Percentiles rank a stretch among this genome's conserved stretches.
phyloP scores from a whole-genome alignment of 1,140 invertebrate genomes.

The Trichomalopsis sarcophagae region DNA sequence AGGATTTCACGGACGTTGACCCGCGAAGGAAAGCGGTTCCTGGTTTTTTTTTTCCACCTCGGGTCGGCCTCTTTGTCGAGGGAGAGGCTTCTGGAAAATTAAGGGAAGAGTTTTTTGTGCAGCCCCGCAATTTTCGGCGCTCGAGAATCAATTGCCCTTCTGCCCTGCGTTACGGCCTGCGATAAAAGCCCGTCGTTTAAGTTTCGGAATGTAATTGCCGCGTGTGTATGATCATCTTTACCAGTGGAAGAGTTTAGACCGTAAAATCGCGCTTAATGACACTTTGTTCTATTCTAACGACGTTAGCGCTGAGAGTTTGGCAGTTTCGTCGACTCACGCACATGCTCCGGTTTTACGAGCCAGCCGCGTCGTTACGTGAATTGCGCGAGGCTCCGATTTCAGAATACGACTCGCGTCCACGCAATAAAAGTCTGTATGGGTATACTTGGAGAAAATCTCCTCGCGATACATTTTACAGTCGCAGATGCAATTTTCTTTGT shows the following conservation, averaged over 20 bases:
- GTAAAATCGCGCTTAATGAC: not conserved
- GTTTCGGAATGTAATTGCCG: not conserved
- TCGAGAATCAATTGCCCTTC: not conserved
- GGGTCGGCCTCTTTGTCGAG: not conserved
- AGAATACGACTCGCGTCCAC: not conserved
- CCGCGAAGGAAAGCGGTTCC: constrained; percentile 6
- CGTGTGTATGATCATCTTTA: not conserved
- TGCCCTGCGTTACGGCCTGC: not conserved
- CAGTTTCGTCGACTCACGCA: not conserved
- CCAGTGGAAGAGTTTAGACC: not conserved
- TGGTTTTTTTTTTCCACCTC: not conserved
- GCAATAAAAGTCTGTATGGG: not conserved
- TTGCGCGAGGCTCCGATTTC: not conserved
- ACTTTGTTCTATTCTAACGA: not conserved
- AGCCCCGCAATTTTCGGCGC: not conserved
- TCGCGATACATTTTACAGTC: not conserved
- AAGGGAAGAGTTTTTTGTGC: not conserved
- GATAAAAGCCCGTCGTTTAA: not conserved
- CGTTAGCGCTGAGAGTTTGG: not conserved
- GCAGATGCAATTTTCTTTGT: constrained; percentile 29
- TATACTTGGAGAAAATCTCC: not conserved
- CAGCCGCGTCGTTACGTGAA: not conserved
- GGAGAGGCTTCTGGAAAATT: not conserved
- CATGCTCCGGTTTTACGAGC: not conserved
- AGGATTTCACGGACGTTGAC: constrained; percentile 29